Evolutionary conservation across 2,888 invertebrate genomes (phyloP).

Genomic region (Agriopis aurantiaria): DNA sequence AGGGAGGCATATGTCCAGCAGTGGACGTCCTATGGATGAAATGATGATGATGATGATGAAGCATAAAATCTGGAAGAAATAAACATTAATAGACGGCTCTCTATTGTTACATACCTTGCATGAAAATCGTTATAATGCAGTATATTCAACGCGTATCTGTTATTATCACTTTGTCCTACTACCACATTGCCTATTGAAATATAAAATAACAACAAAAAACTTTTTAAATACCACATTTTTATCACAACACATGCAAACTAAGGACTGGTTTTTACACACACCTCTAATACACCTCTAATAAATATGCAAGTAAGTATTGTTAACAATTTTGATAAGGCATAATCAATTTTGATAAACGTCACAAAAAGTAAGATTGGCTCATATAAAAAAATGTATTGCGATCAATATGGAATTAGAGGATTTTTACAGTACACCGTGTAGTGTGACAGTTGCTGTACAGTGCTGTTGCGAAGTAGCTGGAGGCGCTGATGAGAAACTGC

Average conservation of each 20-base stretch:
- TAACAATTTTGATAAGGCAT: slow-evolving; percentile 18
- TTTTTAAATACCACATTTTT: slow-evolving; percentile 34
- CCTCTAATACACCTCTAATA: slow-evolving; percentile 1
- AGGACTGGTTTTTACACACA: background rate
- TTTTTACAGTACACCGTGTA: too few relatives aligned
- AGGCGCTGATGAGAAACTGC: too few relatives aligned
- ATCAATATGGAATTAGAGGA: too few relatives aligned
- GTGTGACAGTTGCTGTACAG: too few relatives aligned
- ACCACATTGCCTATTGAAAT: slow-evolving; percentile 46
- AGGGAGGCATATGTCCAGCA: too few relatives aligned
- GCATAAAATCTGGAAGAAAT: background rate
- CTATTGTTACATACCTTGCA: slow-evolving; percentile 2
- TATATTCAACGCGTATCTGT: slow-evolving; percentile 68
- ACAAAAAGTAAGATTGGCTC: background rate
- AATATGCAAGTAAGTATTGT: slow-evolving; percentile 6
- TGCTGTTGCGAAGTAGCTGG: too few relatives aligned
- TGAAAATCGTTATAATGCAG: slow-evolving; percentile 55
- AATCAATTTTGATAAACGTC: slow-evolving; percentile 20
- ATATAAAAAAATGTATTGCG: background rate
- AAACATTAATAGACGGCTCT: background rate
- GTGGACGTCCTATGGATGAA: too few relatives aligned
- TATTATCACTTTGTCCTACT: slow-evolving; percentile 48
- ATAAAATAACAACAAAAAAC: slow-evolving; percentile 46
- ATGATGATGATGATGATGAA: too few relatives aligned
- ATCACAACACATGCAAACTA: background rate